Percentiles rank a stretch among this genome's conserved stretches.
Conservation (phyloP, 2,888 invertebrate species). For the Masnerella sp. region DNA sequence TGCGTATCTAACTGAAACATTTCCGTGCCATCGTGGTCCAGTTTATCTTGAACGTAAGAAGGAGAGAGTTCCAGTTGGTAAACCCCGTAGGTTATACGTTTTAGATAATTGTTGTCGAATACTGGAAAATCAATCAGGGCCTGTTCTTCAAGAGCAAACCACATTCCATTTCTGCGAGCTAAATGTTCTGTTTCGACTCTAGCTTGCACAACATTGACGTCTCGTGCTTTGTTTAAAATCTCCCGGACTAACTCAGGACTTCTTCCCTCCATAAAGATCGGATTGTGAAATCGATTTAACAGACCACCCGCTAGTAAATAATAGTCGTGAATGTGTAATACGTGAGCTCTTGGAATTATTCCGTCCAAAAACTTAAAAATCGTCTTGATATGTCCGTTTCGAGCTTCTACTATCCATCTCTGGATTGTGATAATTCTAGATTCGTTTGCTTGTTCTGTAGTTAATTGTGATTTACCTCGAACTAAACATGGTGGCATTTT, state of each 20-base stretch:
- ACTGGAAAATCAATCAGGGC: background rate
- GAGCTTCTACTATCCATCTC: slow-evolving; percentile 34
- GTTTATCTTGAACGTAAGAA: background rate
- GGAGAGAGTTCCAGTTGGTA: background rate
- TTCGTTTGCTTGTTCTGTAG: slow-evolving; percentile 2
- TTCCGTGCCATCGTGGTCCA: background rate
- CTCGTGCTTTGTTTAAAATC: slow-evolving; percentile 13
- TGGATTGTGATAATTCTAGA: slow-evolving; percentile 6
- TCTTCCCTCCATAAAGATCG: slow-evolving; percentile 21
- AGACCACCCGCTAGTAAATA: slow-evolving; percentile 16
- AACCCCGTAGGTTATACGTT: background rate
- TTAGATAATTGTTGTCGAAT: background rate
- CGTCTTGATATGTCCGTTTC: slow-evolving; percentile 21
- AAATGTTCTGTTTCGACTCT: slow-evolving; percentile 29
- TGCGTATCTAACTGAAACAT: background rate
- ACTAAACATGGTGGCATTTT: background rate
- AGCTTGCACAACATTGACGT: slow-evolving; percentile 34
- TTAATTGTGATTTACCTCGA: background rate
- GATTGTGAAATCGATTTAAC: slow-evolving; percentile 21
- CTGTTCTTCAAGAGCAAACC: background rate
- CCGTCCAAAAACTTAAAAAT: slow-evolving; percentile 25
- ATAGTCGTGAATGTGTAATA: slow-evolving; percentile 3
- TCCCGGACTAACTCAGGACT: slow-evolving; percentile 17
- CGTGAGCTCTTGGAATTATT: slow-evolving; percentile 8
- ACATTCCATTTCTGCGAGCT: slow-evolving; percentile 7